Evolutionary conservation across 2,113 vertebrate species (phyloP), one percentile per base, ranked within the genome.

Genomic region (Theristicus caerulescens): DNA sequence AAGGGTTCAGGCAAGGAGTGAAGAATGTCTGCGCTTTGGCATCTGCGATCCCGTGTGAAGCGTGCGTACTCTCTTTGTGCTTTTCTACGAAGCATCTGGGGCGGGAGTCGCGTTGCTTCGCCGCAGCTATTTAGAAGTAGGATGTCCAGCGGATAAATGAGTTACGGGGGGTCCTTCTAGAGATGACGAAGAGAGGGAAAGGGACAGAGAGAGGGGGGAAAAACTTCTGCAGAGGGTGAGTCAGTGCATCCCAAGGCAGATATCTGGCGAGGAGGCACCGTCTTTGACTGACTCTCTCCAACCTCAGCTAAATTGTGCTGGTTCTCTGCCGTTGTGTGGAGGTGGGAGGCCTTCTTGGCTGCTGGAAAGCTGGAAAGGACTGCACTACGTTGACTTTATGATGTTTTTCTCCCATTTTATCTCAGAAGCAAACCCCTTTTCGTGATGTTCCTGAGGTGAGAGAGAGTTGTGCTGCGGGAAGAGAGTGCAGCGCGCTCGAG

Each of bases 1-100:
- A n/a, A 31, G 76, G 57, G 73, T 16, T 27, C 22, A 0, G 26
- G 88, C 51, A n/a, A 58, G 85, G 47, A 47, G 73, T 9, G 49
- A 71, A 34, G 78, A 71, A 79, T n/a, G 81, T 42, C 81, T 46
- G 92, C 86, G 29, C 10, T 52, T 52, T 79, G 79, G 90, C 90
- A 72, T 55, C 82, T 24, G n/a, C 88, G 86, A 5, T 77, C 55
- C 55, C 46, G 0, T 1, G 51, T 9, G 27, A 38, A 71, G 64
- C 3, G 19, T 34, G 49, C 5, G 4, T 5, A 11, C 64, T 20
- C 52, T 44, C 65, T 61, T 1, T 15, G 47, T 32, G 36, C 40
- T 46, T 46, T 52, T 32, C 73, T 46, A 4, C 4, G 1, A 24
- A 79, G 72, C 34, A 24, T 76, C 76, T 65, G 65, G 47, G 46